Percentiles rank a stretch among this genome's conserved stretches.
Evolutionary conservation across 1,140 invertebrate genomes (phyloP).

Genomic region (Caerostris extrusa): DNA sequence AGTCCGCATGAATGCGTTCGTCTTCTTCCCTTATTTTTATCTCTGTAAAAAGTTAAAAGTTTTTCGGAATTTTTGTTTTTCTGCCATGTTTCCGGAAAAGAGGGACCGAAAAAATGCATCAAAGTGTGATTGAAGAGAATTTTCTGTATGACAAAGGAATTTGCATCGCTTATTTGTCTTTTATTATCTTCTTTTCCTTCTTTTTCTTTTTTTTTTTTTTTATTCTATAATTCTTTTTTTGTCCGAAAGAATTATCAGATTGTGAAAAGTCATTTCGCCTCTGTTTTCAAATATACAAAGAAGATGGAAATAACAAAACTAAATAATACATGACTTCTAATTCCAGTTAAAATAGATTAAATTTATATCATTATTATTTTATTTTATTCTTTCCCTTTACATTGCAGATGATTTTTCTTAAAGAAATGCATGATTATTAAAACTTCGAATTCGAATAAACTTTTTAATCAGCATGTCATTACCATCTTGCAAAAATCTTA

Average conservation of each 20-base stretch:
- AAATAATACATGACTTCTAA: neutral
- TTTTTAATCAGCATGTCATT: neutral
- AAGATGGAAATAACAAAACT: neutral
- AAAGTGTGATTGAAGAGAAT: slow-evolving; percentile 66
- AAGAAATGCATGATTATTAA: neutral
- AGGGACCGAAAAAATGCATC: slow-evolving; percentile 38
- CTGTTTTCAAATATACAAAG: neutral
- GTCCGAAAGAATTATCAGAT: slow-evolving; percentile 35
- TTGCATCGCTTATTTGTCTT: slow-evolving; percentile 7
- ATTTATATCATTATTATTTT: slow-evolving; percentile 17
- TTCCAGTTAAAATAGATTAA: slow-evolving; percentile 22
- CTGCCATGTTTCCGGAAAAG: slow-evolving; percentile 16
- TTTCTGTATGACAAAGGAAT: slow-evolving; percentile 64
- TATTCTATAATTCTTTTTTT: neutral
- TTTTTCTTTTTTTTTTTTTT: neutral
- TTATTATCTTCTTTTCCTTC: too few relatives aligned
- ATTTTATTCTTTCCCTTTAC: neutral
- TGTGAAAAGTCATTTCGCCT: slow-evolving; percentile 39
- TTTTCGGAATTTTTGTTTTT: slow-evolving; percentile 34
- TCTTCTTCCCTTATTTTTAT: slow-evolving; percentile 29
- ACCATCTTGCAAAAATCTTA: neutral
- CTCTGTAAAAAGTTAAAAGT: slow-evolving; percentile 17
- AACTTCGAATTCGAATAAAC: neutral
- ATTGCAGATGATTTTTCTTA: neutral
- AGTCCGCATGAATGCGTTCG: slow-evolving; percentile 16